Base-by-base conservation (phyloP, 2,113 vertebrate species). In the Nanger granti region DNA sequence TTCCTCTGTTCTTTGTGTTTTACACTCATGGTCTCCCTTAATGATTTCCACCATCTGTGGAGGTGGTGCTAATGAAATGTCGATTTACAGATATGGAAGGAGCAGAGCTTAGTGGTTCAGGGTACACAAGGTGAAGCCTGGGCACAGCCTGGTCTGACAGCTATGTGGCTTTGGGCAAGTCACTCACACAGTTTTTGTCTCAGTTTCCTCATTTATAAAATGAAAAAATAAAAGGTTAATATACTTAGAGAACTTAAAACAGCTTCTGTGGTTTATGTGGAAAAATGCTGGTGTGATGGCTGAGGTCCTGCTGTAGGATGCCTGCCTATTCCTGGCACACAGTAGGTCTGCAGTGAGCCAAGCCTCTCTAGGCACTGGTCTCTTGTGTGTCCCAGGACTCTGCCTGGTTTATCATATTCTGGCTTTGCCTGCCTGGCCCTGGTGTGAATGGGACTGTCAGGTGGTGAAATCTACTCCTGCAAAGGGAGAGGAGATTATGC, bases 41-140 rank as follows among this genome's bases (percentile, higher is more conserved):
- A 52, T 26, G 24, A 57, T 60, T 52, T 14, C 7, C 22, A 49
- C 52, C 34, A 12, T 8, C 57, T 18, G 31, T 14, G 4, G 49
- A 69, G 15, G 28, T 18, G 49, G 7, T 34, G 4, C 22, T 54
- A 5, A 28, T 1, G 31, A 92, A 64, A 34, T n/a, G 26, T 20
- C 4, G 7, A 11, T 20, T 41, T 41, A n/a, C 10, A 60, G 87
- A 37, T 0, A 0, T 2, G 47, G 37, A n/a, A 44, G 22, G 18
- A 26, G 52, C 3, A 8, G 13, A 11, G 69, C 1, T 8, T 1
- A 18, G 24, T 24, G 54, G 41, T 8, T 49, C 47, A 34, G 24
- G 26, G 52, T 31, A n/a, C 24, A 4, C 4, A 7, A 4, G 20
- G 3, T 9, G 22, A 91, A 59, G 66, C 20, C 66, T 37, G 29